Percentiles rank a stretch among this genome's conserved stretches.
Conservation (phyloP, 2,797 vertebrate genomes). For the Darevskia mixta region DNA sequence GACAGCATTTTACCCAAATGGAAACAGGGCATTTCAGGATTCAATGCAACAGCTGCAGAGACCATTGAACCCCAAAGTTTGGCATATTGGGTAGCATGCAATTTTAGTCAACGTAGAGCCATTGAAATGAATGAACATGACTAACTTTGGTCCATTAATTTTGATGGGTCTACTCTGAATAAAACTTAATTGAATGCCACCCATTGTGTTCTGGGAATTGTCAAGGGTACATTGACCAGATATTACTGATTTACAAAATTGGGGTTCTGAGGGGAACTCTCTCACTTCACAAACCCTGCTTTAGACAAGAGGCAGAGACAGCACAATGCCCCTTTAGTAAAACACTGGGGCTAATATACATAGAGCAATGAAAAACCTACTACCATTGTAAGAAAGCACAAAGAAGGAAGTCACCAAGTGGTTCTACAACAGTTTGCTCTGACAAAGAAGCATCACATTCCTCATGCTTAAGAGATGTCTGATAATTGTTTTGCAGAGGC, state of each 20-base stretch:
- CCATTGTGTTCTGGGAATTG: not conserved
- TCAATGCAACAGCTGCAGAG: not conserved
- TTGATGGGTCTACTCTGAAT: too few relatives aligned
- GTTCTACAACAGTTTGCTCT: not conserved
- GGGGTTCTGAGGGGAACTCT: not conserved
- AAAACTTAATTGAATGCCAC: too few relatives aligned
- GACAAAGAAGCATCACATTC: slow-evolving; percentile 5
- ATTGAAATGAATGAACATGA: too few relatives aligned
- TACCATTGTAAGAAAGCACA: slow-evolving; percentile 20
- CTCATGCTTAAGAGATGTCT: not conserved
- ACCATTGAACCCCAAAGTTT: not conserved
- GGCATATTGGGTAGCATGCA: not conserved
- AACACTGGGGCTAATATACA: not conserved
- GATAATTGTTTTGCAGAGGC: not conserved
- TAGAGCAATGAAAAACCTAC: slow-evolving; percentile 20
- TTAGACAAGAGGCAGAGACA: not conserved
- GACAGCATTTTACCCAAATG: not conserved
- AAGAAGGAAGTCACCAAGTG: slow-evolving; percentile 30
- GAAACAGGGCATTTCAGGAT: not conserved
- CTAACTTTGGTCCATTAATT: too few relatives aligned
- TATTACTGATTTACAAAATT: not conserved
- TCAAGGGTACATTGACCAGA: not conserved
- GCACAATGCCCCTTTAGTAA: slow-evolving; percentile 7
- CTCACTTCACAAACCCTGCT: not conserved
- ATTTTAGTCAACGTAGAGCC: too few relatives aligned